These are phyloP conservation scores for Teleopsis dalmanni DNA, from an alignment of 1,140 invertebrate species.

Conservation along the genomic window DNA sequence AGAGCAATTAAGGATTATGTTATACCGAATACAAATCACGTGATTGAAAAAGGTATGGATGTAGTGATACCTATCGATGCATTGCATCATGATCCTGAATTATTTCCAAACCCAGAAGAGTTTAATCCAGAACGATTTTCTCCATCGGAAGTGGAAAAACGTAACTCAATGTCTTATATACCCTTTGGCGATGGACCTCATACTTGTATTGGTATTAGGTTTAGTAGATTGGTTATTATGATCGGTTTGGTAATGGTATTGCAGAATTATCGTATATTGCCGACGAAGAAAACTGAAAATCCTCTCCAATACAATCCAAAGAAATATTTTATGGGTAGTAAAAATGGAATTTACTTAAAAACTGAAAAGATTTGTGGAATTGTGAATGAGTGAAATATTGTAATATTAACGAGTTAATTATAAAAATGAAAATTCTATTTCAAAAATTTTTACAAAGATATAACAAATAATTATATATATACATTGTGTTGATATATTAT, in stretches of 20 bases:
- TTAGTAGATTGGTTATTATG: conserved; percentile 18
- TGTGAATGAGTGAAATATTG: no score
- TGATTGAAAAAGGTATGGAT: conserved; percentile 22
- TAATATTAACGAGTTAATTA: no score
- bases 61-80: conserved; percentile 49
- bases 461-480: no score
- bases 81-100: conserved; percentile 51
- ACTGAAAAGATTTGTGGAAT: no score
- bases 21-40: conserved; percentile 25
- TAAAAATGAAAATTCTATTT: no score
- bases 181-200: conserved; percentile 53
- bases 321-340: conserved; percentile 5
- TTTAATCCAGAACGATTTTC: conserved; percentile 56
- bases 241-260: conserved; percentile 19
- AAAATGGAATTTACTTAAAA: conserved; percentile 1
- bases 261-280: conserved; percentile 13
- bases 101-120: conserved; percentile 51
- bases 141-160: conserved; percentile 41
- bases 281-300: not conserved
- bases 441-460: no score
- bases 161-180: conserved; percentile 51
- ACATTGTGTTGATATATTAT: no score
- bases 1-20: conserved; percentile 29
- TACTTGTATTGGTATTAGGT: conserved; percentile 21
- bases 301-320: conserved; percentile 32